Evolutionary conservation across 2,797 vertebrate species (phyloP).

Genomic region (Gymnoscopelus braueri): DNA sequence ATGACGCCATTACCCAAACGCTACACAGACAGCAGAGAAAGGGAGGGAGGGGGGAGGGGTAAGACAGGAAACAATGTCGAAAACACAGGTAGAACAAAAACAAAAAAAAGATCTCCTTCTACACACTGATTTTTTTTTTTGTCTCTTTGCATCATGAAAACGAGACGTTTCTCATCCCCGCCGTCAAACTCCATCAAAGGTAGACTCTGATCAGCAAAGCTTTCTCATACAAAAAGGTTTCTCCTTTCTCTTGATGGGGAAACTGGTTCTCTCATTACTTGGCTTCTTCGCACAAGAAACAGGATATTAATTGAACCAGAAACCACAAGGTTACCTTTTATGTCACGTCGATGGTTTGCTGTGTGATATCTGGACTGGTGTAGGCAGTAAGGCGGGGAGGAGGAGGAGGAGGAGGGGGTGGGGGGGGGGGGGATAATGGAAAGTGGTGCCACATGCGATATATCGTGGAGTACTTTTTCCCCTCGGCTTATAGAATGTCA

Average conservation of each 20-base stretch:
- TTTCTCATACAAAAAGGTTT: constrained; percentile 61
- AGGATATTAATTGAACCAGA: constrained; percentile 81
- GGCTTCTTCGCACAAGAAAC: constrained; percentile 59
- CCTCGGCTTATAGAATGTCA: constrained; percentile 65
- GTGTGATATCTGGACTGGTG: constrained; percentile 68
- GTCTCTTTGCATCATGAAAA: constrained; percentile 72
- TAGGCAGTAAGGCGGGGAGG: constrained; percentile 27
- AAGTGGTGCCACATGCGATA: constrained; percentile 61
- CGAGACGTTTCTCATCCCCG: constrained; percentile 60
- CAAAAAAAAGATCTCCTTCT: too few relatives aligned
- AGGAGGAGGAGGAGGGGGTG: background rate
- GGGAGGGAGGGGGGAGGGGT: background rate
- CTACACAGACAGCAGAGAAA: constrained; percentile 83
- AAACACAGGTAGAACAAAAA: constrained; percentile 66
- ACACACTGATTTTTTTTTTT: constrained; percentile 35
- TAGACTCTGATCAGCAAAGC: constrained; percentile 74
- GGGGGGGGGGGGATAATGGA: constrained; percentile 8
- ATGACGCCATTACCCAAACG: constrained; percentile 94
- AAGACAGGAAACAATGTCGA: constrained; percentile 65
- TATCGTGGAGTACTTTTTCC: constrained; percentile 62
- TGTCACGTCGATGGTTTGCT: constrained; percentile 57
- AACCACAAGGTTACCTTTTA: constrained; percentile 81
- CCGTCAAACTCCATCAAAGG: constrained; percentile 72
- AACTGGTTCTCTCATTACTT: constrained; percentile 74
- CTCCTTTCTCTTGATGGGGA: constrained; percentile 62